phyloP scores from a whole-genome alignment of 2,797 vertebrate species.

The Gymnothorax reevesii region DNA sequence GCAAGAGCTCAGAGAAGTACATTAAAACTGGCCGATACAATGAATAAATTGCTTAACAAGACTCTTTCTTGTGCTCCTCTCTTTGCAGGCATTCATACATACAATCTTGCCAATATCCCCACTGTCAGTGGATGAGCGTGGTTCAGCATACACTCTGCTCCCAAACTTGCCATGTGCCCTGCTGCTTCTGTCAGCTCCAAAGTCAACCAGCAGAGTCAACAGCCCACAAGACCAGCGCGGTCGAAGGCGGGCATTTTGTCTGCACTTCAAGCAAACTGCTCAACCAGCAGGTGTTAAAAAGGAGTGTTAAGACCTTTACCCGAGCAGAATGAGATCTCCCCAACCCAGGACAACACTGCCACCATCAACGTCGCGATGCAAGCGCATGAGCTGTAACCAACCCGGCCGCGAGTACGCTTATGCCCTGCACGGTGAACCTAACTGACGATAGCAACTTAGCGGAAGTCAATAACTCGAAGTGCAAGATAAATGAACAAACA shows the following conservation, averaged over 20 bases:
- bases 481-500: neutral
- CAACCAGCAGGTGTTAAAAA: neutral
- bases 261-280: too few species aligned
- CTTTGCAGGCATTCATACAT: too few species aligned
- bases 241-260: neutral
- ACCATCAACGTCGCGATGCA: neutral
- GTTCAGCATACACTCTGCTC: too few species aligned
- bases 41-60: constrained; percentile 75
- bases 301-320: too few species aligned
- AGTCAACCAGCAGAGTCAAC: too few species aligned
- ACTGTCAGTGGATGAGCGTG: too few species aligned
- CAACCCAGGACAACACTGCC: neutral
- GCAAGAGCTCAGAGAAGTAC: constrained; percentile 57
- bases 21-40: constrained; percentile 70
- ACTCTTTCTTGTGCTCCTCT: constrained; percentile 50
- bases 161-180: too few species aligned
- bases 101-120: too few species aligned
- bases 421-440: neutral
- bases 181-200: too few species aligned
- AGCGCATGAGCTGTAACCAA: neutral
- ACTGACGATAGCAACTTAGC: neutral
- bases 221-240: too few species aligned
- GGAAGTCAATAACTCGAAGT: too few species aligned
- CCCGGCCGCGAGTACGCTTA: neutral
- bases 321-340: too few species aligned